A percentile compares a stretch with the other conserved stretches of the same genome.
These are phyloP conservation scores for Halesus radiatus DNA, from an alignment of 1,140 invertebrate genomes.

Conservation along the genomic window DNA sequence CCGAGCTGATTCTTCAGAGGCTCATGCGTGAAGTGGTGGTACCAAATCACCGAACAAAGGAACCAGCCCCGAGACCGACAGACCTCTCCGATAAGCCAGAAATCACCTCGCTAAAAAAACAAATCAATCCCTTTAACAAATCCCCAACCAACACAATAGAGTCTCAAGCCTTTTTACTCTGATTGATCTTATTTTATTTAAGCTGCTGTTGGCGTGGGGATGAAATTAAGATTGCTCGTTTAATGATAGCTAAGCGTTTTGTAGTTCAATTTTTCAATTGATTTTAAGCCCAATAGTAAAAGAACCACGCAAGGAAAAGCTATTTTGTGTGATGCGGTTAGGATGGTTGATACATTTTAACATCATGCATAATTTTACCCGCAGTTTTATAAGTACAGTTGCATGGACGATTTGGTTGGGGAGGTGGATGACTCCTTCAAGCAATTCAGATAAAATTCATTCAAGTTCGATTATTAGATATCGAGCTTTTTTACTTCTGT, in stretches of 20 bases:
- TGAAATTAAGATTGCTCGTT: constrained; percentile 8
- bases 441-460: background rate
- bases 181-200: background rate
- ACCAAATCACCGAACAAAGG: constrained; percentile 4
- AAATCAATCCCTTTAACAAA: background rate
- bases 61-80: background rate
- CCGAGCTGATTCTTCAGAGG: background rate
- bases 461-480: background rate
- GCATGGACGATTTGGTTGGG: background rate
- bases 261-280: background rate
- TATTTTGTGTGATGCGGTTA: background rate
- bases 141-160: background rate
- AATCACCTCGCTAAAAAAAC: background rate
- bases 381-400: background rate
- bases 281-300: background rate
- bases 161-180: background rate
- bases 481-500: background rate
- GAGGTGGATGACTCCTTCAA: background rate
- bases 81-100: background rate
- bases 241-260: constrained; percentile 1
- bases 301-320: background rate
- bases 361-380: background rate
- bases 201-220: background rate
- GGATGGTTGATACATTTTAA: background rate
- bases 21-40: constrained; percentile 10